phyloP scores from a whole-genome alignment of 1,140 invertebrate genomes.

The Ylistrum balloti region DNA sequence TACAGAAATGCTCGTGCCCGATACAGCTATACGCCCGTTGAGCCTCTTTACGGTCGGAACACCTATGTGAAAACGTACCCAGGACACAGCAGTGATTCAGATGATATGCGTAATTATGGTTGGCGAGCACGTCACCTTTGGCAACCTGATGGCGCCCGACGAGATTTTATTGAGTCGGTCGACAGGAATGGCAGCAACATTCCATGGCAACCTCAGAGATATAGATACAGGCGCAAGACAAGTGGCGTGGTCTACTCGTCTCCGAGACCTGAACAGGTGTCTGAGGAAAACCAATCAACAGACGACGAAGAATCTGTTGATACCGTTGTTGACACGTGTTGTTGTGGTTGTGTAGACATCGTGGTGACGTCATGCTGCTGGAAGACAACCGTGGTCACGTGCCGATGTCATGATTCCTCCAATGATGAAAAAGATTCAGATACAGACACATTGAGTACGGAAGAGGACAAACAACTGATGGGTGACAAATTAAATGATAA shows the following conservation, averaged over 20 bases:
- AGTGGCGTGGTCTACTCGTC: background rate
- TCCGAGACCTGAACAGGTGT: background rate
- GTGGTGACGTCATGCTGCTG: conserved; percentile 10
- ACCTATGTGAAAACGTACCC: background rate
- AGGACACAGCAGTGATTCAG: background rate
- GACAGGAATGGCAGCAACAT: background rate
- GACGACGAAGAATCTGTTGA: background rate
- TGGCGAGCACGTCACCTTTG: background rate
- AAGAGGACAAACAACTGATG: background rate
- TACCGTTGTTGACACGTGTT: background rate
- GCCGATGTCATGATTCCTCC: background rate
- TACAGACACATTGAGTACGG: background rate
- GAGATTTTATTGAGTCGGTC: background rate
- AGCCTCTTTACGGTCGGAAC: background rate
- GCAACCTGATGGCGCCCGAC: background rate
- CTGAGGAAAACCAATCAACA: background rate
- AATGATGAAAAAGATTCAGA: background rate
- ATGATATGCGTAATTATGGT: background rate
- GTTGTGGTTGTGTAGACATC: conserved; percentile 10
- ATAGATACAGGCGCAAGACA: background rate
- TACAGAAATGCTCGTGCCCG: background rate
- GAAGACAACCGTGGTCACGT: background rate
- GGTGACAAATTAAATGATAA: background rate
- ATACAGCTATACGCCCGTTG: background rate
- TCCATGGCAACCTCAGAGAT: background rate